These are phyloP conservation scores for Popillia japonica DNA, from an alignment of 1,140 invertebrate species.

Conservation along the genomic window DNA sequence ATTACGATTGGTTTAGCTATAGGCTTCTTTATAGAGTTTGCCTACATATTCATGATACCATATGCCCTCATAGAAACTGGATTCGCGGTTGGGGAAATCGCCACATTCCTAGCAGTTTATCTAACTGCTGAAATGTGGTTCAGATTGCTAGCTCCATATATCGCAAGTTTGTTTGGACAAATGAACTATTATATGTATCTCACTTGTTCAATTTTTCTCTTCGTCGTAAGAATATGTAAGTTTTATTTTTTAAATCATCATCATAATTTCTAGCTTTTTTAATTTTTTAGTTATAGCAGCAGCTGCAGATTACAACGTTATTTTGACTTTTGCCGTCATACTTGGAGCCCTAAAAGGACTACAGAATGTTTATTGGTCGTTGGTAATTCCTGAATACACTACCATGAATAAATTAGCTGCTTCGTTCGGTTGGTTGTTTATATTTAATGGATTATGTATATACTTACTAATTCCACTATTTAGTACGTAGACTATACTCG, in stretches of 20 bases:
- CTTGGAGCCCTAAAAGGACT: background rate
- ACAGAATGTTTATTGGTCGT: background rate
- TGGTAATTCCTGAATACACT: background rate
- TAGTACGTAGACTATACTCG: background rate
- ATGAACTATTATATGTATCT: constrained; percentile 58
- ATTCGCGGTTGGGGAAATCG: constrained; percentile 66
- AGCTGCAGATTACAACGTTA: background rate
- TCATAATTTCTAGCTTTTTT: background rate
- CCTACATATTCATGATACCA: constrained; percentile 73
- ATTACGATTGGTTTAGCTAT: constrained; percentile 73
- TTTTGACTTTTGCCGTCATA: background rate
- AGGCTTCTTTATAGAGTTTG: constrained; percentile 73
- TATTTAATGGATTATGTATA: background rate
- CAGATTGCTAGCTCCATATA: constrained; percentile 69
- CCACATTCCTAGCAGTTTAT: too few relatives aligned
- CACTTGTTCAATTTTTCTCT: constrained; percentile 54
- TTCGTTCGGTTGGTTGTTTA: background rate
- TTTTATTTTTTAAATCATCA: background rate
- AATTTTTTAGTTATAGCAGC: too few relatives aligned
- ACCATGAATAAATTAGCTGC: background rate
- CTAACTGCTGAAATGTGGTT: constrained; percentile 68
- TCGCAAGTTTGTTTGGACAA: constrained; percentile 62
- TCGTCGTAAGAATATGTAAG: constrained; percentile 57
- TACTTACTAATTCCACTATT: background rate
- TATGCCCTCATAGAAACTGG: constrained; percentile 72